Base-by-base conservation (phyloP, 2,888 invertebrate species). In the Ophonus ardosiacus region DNA sequence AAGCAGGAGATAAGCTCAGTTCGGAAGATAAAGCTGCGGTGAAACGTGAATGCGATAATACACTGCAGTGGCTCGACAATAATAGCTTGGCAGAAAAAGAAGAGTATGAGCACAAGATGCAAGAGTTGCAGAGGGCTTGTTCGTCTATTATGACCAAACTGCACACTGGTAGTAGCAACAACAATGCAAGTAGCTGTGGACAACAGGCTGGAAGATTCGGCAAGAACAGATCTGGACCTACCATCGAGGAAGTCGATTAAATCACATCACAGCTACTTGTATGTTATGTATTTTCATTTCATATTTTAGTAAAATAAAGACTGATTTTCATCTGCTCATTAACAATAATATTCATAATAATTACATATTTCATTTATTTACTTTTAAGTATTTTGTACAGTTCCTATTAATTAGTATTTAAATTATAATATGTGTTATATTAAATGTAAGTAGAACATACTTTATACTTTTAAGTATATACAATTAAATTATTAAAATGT, bases 1-100 rank as follows among this genome's bases (percentile, higher is more conserved):
- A 95, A 31, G 93, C 94, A 57, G 94, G 94, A 0, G 93, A 93
- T 82, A 95, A 94, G 90, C 90, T 97, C 18, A 90, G 92, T 0
- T 93, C 94, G 61, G 91, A 92, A 3, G 97, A 97, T 87, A 96
- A 95, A 90, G 92, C 92, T 7, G 92, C 90, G 78, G 93, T 93
- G 5, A 89, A 90, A 59, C 90, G 90, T 65, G 92, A 92, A 86
- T 94, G 94, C 88, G 93, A 94, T 0, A 93, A 93, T 2, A 92
- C 92, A 43, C 89, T 96, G 79, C 91, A 92, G 79, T 96, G 96
- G 96, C 90, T 96, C 86, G 96, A 96, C 87, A 91, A 90, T 81
- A 96, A 96, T 90, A 91, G 93, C 10, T 89, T 94, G 81, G 95
- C 95, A 2, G 95, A 95, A 83, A 94, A 93, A 88, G 94, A 94